Conservation (phyloP, 2,797 vertebrate genomes). For the Helarctos malayanus region DNA sequence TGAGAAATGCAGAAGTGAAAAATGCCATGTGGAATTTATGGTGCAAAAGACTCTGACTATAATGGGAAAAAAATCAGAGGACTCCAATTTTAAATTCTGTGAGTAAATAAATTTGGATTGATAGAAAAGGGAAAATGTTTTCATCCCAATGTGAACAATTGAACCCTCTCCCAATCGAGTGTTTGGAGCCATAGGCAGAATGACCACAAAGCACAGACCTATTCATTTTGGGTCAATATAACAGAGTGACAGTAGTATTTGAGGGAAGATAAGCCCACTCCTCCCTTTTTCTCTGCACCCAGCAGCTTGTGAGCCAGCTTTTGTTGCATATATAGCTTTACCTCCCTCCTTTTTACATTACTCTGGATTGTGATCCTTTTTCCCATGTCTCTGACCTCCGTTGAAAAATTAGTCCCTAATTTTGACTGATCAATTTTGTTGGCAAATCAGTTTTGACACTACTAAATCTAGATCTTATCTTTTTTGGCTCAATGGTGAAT, state of each 20-base stretch:
- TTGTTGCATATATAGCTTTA: neutral
- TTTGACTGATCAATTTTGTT: neutral
- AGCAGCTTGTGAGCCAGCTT: neutral
- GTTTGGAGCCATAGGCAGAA: neutral
- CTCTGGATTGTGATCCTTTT: neutral
- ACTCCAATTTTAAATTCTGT: neutral
- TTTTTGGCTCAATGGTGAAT: neutral
- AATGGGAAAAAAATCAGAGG: neutral
- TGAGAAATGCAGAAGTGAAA: conserved; percentile 74
- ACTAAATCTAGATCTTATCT: neutral
- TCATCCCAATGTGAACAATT: neutral
- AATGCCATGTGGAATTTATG: conserved; percentile 62
- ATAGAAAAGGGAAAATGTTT: neutral
- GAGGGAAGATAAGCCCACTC: neutral
- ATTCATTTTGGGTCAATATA: neutral
- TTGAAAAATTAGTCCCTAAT: neutral
- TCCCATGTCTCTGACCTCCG: too few species aligned
- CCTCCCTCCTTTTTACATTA: neutral
- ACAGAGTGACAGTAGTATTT: neutral
- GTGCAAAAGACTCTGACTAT: neutral
- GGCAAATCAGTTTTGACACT: neutral
- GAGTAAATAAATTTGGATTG: neutral
- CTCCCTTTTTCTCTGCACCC: too few species aligned
- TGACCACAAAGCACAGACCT: too few species aligned
- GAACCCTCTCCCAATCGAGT: neutral